Percentiles rank a stretch among this genome's conserved stretches.
Conservation (phyloP, 2,113 vertebrate genomes). For the Notothenia coriiceps region DNA sequence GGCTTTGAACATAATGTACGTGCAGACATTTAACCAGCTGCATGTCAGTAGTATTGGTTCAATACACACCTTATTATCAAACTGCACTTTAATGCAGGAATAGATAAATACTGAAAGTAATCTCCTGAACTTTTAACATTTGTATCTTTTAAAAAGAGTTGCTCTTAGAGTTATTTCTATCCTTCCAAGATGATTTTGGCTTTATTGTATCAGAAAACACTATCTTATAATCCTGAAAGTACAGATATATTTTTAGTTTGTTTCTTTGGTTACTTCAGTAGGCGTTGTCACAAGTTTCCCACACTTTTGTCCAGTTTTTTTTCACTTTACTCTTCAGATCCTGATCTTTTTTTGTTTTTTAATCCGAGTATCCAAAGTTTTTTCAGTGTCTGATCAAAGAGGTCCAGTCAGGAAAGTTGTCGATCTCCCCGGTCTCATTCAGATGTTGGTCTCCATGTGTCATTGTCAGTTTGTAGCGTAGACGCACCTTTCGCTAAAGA, state of each 20-base stretch:
- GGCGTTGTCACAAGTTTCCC: not conserved
- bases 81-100: not conserved
- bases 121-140: not conserved
- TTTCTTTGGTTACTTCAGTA: constrained; percentile 19
- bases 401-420: constrained; percentile 84
- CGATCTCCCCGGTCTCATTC: constrained; percentile 84
- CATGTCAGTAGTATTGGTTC: not conserved
- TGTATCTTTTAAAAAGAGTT: not conserved
- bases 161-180: not conserved
- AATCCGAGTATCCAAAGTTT: not conserved
- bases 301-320: not conserved
- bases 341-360: too few species aligned
- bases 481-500: constrained; percentile 82
- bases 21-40: constrained; percentile 11
- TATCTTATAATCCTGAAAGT: not conserved
- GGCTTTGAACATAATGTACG: not conserved
- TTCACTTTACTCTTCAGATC: too few species aligned
- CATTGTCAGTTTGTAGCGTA: constrained; percentile 87
- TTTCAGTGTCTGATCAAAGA: constrained; percentile 71
- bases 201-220: not conserved
- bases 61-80: not conserved
- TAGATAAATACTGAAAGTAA: not conserved
- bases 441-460: constrained; percentile 80
- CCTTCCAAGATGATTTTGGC: not conserved
- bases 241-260: not conserved